phyloP scores from a whole-genome alignment of 2,113 vertebrate species.

The Heliornis fulica region DNA sequence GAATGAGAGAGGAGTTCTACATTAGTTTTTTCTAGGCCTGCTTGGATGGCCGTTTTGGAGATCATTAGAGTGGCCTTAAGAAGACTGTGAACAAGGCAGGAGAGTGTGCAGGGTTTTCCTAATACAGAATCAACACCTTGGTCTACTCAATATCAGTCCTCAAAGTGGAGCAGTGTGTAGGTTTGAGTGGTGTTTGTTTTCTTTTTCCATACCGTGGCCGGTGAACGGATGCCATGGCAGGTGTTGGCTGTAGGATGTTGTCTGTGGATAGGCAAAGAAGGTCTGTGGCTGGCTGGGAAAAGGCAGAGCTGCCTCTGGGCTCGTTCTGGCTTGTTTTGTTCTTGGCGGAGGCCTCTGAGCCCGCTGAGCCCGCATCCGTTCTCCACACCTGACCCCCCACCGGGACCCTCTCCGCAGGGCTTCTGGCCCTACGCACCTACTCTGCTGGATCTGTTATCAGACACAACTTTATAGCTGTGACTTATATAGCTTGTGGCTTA shows the following conservation, averaged over 20 bases:
- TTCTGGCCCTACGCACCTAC: background rate
- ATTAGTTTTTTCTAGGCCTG: background rate
- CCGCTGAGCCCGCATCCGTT: fast-evolving
- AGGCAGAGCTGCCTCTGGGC: background rate
- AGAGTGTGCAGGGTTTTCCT: background rate
- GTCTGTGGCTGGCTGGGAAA: background rate
- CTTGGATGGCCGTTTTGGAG: background rate
- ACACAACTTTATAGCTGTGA: conserved; percentile 37
- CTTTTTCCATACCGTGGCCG: background rate
- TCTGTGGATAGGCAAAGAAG: background rate
- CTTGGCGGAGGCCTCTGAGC: background rate
- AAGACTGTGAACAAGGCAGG: background rate
- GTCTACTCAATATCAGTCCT: background rate
- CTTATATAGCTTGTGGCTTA: conserved; percentile 65
- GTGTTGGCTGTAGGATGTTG: background rate
- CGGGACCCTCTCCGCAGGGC: background rate
- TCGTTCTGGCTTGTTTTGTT: background rate
- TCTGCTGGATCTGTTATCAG: conserved; percentile 28
- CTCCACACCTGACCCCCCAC: background rate
- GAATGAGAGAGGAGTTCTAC: background rate
- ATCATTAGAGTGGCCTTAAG: background rate
- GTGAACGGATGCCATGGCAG: background rate
- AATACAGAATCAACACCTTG: background rate
- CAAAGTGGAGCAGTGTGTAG: fast-evolving
- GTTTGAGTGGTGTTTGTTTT: background rate